Evolutionary conservation across 2,888 invertebrate genomes (phyloP).

Genomic region (Cynaeus angustus): DNA sequence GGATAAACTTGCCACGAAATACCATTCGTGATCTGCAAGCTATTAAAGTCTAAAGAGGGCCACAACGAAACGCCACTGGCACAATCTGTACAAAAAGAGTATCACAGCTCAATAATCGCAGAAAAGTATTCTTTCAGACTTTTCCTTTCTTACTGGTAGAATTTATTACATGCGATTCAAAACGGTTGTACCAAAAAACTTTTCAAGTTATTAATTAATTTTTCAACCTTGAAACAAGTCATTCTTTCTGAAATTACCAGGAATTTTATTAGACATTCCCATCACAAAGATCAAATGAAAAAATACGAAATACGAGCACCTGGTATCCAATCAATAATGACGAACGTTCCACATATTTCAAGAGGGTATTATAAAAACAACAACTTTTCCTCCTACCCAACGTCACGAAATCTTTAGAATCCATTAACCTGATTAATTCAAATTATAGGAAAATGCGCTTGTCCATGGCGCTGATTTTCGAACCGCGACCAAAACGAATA

Average conservation of each 20-base stretch:
- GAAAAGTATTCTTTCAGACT: no score
- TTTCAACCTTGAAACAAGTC: neutral
- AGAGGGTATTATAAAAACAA: slow-evolving; percentile 8
- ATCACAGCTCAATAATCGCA: no score
- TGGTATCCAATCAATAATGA: slow-evolving; percentile 17
- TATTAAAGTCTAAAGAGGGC: no score
- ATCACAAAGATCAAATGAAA: neutral
- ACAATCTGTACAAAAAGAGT: no score
- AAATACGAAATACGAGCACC: slow-evolving; percentile 12
- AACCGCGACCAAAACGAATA: slow-evolving; percentile 17
- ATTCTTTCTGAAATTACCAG: slow-evolving; percentile 12
- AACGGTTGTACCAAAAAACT: slow-evolving; percentile 5
- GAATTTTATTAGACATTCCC: slow-evolving; percentile 14
- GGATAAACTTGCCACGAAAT: no score
- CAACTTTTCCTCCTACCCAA: neutral
- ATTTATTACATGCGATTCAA: neutral
- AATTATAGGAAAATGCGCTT: slow-evolving; percentile 30
- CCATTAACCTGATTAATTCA: slow-evolving; percentile 39
- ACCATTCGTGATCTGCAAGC: no score
- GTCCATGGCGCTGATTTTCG: neutral
- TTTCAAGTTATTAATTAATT: slow-evolving; percentile 17
- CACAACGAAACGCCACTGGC: no score
- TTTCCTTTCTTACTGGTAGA: neutral
- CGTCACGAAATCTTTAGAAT: slow-evolving; percentile 27
- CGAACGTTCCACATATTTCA: slow-evolving; percentile 21